A percentile compares a stretch with the other conserved stretches of the same genome.
Evolutionary conservation across 2,797 vertebrate species (phyloP).

Genomic region (Sebastes elongatus): DNA sequence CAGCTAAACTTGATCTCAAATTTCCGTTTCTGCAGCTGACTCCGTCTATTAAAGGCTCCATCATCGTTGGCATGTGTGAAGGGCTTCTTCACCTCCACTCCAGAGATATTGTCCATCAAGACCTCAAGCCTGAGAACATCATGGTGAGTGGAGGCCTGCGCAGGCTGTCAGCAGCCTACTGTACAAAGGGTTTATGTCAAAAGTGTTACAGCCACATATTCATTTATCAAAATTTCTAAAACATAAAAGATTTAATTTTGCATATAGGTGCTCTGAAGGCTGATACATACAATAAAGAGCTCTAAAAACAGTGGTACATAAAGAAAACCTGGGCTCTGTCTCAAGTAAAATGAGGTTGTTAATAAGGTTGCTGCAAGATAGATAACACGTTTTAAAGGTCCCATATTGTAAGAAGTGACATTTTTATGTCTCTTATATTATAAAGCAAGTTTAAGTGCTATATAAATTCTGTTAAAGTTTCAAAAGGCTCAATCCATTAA

Average conservation of each 20-base stretch:
- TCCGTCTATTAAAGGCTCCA: slow-evolving; percentile 61
- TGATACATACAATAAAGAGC: not conserved
- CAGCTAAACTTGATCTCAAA: not conserved
- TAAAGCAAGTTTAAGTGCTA: too few species aligned
- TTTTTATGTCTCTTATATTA: too few species aligned
- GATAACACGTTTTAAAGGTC: not conserved
- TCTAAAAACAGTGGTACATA: not conserved
- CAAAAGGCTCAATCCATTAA: too few species aligned
- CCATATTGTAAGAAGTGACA: too few species aligned
- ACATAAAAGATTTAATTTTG: not conserved
- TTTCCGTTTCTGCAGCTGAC: slow-evolving; percentile 61
- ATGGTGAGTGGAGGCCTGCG: slow-evolving; percentile 73
- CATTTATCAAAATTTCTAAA: not conserved
- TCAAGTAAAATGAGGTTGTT: not conserved
- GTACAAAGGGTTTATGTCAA: not conserved
- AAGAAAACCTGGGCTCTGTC: not conserved
- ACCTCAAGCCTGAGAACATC: slow-evolving; percentile 85
- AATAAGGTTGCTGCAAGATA: not conserved
- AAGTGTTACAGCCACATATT: too few species aligned
- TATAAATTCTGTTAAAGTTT: too few species aligned
- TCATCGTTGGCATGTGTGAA: slow-evolving; percentile 83
- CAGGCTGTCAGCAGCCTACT: not conserved
- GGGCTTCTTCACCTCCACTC: slow-evolving; percentile 77
- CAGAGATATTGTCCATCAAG: slow-evolving; percentile 83
- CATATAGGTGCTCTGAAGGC: not conserved